Conservation (phyloP, 2,113 vertebrate genomes). For the Hippocampus abdominalis region DNA sequence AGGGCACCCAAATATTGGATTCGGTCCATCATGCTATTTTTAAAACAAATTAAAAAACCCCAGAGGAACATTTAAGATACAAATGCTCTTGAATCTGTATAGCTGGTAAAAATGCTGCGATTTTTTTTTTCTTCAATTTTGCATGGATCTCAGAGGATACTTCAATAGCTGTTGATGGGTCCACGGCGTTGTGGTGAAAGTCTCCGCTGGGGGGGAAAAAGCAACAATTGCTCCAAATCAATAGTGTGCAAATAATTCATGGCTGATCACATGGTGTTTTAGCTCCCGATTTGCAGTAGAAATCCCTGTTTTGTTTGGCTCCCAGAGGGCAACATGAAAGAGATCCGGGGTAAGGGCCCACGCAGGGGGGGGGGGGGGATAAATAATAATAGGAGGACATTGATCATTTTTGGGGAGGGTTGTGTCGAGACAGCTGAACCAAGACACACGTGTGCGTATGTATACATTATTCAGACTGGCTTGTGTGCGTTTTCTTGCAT, state of each 20-base stretch:
- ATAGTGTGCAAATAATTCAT: constrained; percentile 74
- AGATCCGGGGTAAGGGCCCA: constrained; percentile 36
- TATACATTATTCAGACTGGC: constrained; percentile 62
- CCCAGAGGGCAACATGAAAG: constrained; percentile 68
- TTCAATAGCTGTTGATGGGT: neutral
- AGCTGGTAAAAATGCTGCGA: neutral
- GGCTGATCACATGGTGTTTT: constrained; percentile 74
- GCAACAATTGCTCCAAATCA: constrained; percentile 75
- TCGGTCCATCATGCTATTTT: neutral
- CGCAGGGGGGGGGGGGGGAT: constrained; percentile 16
- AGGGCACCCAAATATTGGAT: neutral
- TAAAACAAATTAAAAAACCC: neutral
- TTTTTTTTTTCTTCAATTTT: neutral
- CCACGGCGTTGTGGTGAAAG: constrained; percentile 45
- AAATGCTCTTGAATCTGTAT: constrained; percentile 18
- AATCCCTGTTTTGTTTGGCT: constrained; percentile 63
- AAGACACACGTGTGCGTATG: constrained; percentile 36
- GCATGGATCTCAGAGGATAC: neutral
- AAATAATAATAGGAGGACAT: constrained; percentile 67
- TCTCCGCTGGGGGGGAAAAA: constrained; percentile 57
- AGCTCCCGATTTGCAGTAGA: constrained; percentile 67
- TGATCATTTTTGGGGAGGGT: constrained; percentile 62
- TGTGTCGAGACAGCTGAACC: constrained; percentile 42
- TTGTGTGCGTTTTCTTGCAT: constrained; percentile 48
- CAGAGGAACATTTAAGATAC: constrained; percentile 6